Base-by-base conservation (phyloP, 1,140 invertebrate genomes). In the Drosophila pseudoobscura region DNA sequence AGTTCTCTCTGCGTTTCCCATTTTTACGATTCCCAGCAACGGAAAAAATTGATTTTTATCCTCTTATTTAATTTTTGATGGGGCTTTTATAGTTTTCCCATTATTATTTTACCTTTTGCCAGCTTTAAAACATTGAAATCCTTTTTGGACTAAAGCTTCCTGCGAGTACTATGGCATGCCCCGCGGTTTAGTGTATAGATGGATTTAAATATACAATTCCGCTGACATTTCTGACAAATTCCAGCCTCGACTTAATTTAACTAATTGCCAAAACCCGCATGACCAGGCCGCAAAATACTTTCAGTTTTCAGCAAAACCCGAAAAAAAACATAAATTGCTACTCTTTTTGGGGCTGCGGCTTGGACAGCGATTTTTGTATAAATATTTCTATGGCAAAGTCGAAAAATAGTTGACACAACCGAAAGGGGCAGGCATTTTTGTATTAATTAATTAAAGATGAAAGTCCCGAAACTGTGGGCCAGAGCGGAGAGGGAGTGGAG, bases 391-490 rank as follows among this genome's bases (percentile, higher is more conserved):
- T 11, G 53, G 55, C 74, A 73, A 65, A 65, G 70, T 55, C 52
- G 3, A 49, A 64, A 74, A 78, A 75, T 85, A 82, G 82, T 87
- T 80, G 82, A 59, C 63, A 57, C 66, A 70, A 80, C 76, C 73
- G 56, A 83, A 73, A 62, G 54, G 55, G 59, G 72, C 64, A 77
- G 76, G 11, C 64, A 82, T 87, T 87, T 88, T 88, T 75, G 70
- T 75, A 57, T 75, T 75, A 72, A 76, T 78, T 78, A 88, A 88
- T 87, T 87, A 87, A 88, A 88, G 83, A 87, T 87, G 83, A 87
- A 88, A 87, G 84, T 73, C 46, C 50, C 66, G 61, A 47, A 29
- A 45, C 51, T 26, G 35, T 22, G 17, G 45, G 22, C 11, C 35
- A 15, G 26, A 44, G 22, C 22, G 49, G 17, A 41, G 69, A 4